These are phyloP conservation scores for Pentamera pediparva DNA, from an alignment of 53 echinoderm and acorn worm genomes.

Conservation along the genomic window DNA sequence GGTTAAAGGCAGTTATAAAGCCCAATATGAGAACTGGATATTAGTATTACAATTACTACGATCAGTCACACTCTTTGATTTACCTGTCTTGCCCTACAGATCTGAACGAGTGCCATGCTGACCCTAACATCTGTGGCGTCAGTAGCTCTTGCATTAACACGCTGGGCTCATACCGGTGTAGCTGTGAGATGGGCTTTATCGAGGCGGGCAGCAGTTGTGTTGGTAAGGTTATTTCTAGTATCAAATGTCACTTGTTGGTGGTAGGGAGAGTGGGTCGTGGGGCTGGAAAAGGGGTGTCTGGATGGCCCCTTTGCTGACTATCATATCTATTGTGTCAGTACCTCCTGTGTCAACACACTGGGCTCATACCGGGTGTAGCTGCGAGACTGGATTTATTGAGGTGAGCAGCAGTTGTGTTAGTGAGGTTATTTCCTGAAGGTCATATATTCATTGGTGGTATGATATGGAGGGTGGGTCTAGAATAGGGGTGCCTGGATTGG, in stretches of 20 bases:
- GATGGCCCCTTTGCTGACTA: too few relatives aligned
- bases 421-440: too few relatives aligned
- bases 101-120: constrained; percentile 69
- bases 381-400: constrained; percentile 48
- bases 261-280: not conserved
- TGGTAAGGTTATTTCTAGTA: constrained; percentile 10
- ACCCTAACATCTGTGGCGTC: constrained; percentile 45
- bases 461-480: too few relatives aligned
- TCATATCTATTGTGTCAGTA: too few relatives aligned
- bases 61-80: too few relatives aligned
- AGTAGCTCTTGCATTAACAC: constrained; percentile 68
- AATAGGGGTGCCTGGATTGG: too few relatives aligned
- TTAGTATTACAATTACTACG: too few relatives aligned
- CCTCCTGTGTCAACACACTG: constrained; percentile 56
- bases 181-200: constrained; percentile 60
- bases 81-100: constrained; percentile 28
- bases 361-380: constrained; percentile 66
- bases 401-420: not conserved
- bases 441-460: too few relatives aligned
- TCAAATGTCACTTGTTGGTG: not conserved
- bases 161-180: constrained; percentile 66
- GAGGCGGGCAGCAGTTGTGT: constrained; percentile 18
- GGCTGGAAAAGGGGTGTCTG: not conserved
- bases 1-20: too few relatives aligned
- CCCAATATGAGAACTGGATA: too few relatives aligned